Evolutionary conservation across 2,113 vertebrate species (phyloP), one percentile per base, ranked within the genome.

Genomic region (Fulica atra): DNA sequence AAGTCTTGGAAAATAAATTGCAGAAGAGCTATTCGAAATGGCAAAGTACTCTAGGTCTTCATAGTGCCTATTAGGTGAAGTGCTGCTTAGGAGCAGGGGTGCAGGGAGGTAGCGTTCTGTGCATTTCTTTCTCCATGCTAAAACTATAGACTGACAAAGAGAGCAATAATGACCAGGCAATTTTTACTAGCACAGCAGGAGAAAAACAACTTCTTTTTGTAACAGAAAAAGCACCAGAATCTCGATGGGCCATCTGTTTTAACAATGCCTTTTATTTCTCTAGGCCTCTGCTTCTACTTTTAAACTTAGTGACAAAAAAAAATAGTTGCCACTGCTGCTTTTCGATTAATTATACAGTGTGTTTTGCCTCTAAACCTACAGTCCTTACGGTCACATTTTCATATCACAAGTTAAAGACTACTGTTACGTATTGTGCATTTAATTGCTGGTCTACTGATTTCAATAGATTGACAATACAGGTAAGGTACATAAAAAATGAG

Each of bases 241-340:
- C 33, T 68, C 57, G 81, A 17, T 11, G 21, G 48, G 35, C 56
- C 81, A 94, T 86, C 64, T 84, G 73, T 84, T 95, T 68, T 85
- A 84, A 91, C 57, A 81, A 89, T 72, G 61, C 7, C n/a, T 92
- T 92, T 89, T 48, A 82, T 40, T 89, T 69, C 29, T 23, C 77
- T 44, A 79, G 29, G 35, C 57, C 64, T 92, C 77, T 78, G 73
- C 48, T 87, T 65, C 86, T 69, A 79, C 86, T 94, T 91, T 56
- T 82, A 83, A 92, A 77, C 31, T 74, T 85, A 40, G 57, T 60
- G 57, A 91, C 57, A 88, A 92, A 92, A 72, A 86, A 63, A 86
- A 63, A 29, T 48, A 78, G 16, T 57, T 81, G 76, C 72, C 69
- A 64, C 36, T 81, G 61, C 20, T 72, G 70, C 26, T 56, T 35